A percentile compares a stretch with the other conserved stretches of the same genome.
These are phyloP conservation scores for Drosophila rufa DNA, from an alignment of 1,140 invertebrate genomes.

Conservation along the genomic window DNA sequence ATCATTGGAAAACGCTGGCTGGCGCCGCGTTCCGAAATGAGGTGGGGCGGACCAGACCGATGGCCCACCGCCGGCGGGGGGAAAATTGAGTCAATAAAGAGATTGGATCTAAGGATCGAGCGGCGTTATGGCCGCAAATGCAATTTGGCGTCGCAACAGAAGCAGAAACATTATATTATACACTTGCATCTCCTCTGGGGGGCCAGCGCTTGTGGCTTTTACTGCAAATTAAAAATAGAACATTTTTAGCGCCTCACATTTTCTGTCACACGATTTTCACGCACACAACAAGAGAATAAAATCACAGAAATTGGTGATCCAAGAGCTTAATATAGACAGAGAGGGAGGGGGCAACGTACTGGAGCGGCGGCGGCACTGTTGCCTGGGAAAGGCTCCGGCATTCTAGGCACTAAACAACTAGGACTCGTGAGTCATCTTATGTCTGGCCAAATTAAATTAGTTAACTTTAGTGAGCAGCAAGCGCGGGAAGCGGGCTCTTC, in stretches of 20 bases:
- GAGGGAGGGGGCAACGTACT: constrained; percentile 33
- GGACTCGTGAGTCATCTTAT: constrained; percentile 35
- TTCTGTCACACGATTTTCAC: constrained; percentile 61
- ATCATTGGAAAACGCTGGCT: constrained; percentile 63
- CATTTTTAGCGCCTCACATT: constrained; percentile 74
- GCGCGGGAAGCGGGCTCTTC: constrained; percentile 57
- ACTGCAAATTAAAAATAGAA: constrained; percentile 83
- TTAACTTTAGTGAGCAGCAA: constrained; percentile 37
- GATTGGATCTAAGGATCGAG: constrained; percentile 66
- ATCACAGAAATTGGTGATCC: constrained; percentile 26
- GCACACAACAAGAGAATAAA: constrained; percentile 32
- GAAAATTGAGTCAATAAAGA: constrained; percentile 19
- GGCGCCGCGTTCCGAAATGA: constrained; percentile 22
- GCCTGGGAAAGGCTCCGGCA: constrained; percentile 27
- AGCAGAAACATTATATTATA: constrained; percentile 75
- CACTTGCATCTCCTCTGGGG: constrained; percentile 71
- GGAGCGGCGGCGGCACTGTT: constrained; percentile 27
- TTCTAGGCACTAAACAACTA: constrained; percentile 20
- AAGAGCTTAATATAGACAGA: constrained; percentile 56
- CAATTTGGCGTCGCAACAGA: constrained; percentile 76
- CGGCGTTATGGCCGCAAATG: constrained; percentile 71
- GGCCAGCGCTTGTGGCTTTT: constrained; percentile 57
- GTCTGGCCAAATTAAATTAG: constrained; percentile 26
- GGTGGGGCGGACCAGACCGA: constrained; percentile 17
- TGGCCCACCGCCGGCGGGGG: constrained; percentile 16